Evolutionary conservation across 1,140 invertebrate genomes (phyloP).

Genomic region (Zaprionus tsacasi): DNA sequence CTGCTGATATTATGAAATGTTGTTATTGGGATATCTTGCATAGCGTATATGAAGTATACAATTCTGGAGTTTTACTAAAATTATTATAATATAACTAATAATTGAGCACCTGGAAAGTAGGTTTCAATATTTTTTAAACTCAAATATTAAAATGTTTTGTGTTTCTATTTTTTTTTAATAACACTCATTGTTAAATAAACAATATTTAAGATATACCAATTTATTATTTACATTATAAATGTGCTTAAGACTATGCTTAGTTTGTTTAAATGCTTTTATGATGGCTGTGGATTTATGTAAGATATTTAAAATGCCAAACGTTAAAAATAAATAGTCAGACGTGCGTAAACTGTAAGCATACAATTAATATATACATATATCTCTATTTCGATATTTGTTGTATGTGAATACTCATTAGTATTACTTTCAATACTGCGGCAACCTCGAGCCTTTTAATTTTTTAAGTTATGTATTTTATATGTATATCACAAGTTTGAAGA

Average conservation of each 20-base stretch:
- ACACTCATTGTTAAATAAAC: too few species aligned
- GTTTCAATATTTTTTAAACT: not conserved
- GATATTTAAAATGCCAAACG: not conserved
- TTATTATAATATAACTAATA: not conserved
- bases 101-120: not conserved
- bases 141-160: too few species aligned
- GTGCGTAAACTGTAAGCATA: not conserved
- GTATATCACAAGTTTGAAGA: constrained; percentile 81
- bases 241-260: not conserved
- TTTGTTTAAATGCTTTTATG: constrained; percentile 3
- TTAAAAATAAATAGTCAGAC: not conserved
- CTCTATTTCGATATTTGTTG: not conserved
- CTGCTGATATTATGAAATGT: not conserved
- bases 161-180: not conserved
- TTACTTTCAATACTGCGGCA: constrained; percentile 7
- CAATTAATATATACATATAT: constrained; percentile 10
- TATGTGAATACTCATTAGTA: constrained; percentile 2
- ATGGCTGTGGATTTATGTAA: not conserved
- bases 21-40: not conserved
- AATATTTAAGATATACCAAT: constrained; percentile 3
- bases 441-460: constrained; percentile 10
- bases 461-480: constrained; percentile 40
- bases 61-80: not conserved
- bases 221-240: constrained; percentile 18
- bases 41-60: not conserved